Percentiles rank a stretch among this genome's conserved stretches.
Conservation (phyloP, 1,140 invertebrate genomes). For the Lepidurus arcticus region DNA sequence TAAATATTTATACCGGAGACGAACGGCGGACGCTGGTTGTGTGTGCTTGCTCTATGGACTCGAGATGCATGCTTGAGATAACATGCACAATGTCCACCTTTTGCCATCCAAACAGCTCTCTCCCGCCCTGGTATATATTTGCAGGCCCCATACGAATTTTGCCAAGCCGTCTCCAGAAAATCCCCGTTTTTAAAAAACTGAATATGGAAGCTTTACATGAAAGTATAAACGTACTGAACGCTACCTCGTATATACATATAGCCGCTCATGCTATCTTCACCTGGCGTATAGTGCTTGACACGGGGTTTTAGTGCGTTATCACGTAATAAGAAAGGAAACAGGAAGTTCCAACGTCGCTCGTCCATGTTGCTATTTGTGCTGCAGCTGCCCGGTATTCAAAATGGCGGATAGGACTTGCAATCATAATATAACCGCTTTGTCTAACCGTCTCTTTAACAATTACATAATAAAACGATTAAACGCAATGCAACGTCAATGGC, state of each 20-base stretch:
- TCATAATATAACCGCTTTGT: not conserved
- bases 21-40: not conserved
- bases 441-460: not conserved
- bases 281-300: not conserved
- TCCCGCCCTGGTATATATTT: not conserved
- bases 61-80: not conserved
- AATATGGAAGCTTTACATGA: not conserved
- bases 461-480: not conserved
- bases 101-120: not conserved
- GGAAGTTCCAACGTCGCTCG: conserved; percentile 12
- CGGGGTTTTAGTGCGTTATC: not conserved
- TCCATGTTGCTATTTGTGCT: conserved; percentile 1
- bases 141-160: not conserved
- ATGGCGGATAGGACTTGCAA: not conserved
- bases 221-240: not conserved
- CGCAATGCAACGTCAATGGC: too few species aligned
- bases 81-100: conserved; percentile 21
- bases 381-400: not conserved
- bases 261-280: not conserved
- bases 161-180: not conserved
- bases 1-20: not conserved
- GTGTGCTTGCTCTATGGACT: not conserved
- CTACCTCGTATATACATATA: not conserved
- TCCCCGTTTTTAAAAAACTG: not conserved
- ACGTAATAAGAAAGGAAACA: conserved; percentile 11